Evolutionary conservation across 2,888 invertebrate species (phyloP), one percentile per base, ranked within the genome.

Genomic region (Aplocera efformata): DNA sequence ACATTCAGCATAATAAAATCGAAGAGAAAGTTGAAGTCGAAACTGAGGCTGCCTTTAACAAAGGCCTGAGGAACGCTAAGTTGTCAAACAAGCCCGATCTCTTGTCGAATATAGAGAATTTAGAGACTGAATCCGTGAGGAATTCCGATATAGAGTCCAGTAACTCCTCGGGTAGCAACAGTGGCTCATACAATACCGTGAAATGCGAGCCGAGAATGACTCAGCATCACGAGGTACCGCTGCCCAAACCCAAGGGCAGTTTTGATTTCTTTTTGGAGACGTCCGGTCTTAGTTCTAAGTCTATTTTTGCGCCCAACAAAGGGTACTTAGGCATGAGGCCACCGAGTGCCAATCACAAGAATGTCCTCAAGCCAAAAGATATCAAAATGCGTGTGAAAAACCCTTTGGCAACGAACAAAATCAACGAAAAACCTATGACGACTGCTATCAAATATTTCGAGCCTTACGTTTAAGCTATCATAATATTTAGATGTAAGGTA

Each of bases 191-290:
- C 50, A 85, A 85, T 54, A 85, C 84, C 7, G 86, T 83, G 1
- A 88, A 84, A 58, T 84, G 82, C 44, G 83, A 85, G 55, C 85
- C 84, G 0, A 64, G 80, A 39, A 82, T 81, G 74, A 75, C 82
- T 36, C 60, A 72, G 45, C 68, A 67, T 23, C 59, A 65, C 10
- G 78, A 78, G 42, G 53, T 65, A 10, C 72, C 64, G 51, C 76
- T 59, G 42, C 70, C 78, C 33, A 86, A 84, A 59, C 85, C 76
- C 59, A 90, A 67, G 70, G 81, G 85, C 22, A 74, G 90, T 10
- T 94, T 94, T 61, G 94, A 94, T 74, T 91, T 93, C 69, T 94
- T 94, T 68, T 79, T 94, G 33, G 94, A 94, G 73, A 92, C 93
- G 10, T 94, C 94, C 35, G 94, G 94, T 37, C 89, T 94, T 46